Evolutionary conservation across 2,797 vertebrate genomes (phyloP).

Genomic region (Euthynnus affinis): DNA sequence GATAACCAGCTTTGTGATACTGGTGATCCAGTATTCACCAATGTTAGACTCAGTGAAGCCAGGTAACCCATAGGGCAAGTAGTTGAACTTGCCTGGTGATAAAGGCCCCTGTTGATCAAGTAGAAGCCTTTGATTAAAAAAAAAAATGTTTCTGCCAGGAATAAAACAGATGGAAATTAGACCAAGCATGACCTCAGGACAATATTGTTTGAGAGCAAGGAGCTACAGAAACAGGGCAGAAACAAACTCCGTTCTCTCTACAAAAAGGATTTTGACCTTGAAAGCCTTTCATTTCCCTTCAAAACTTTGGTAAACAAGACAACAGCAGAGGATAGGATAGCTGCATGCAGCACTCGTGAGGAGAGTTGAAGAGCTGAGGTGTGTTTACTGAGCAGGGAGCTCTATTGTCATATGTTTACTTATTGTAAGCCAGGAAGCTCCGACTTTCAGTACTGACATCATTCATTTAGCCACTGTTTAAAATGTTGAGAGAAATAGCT

Average conservation of each 20-base stretch:
- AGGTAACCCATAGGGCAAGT: background rate
- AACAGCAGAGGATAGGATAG: background rate
- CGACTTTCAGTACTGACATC: background rate
- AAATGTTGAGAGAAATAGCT: background rate
- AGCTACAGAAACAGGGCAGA: constrained; percentile 7
- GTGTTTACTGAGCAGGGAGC: constrained; percentile 12
- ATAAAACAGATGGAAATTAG: constrained; percentile 21
- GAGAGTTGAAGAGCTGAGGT: background rate
- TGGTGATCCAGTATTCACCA: too few relatives aligned
- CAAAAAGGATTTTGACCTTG: constrained; percentile 20
- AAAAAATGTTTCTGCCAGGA: background rate
- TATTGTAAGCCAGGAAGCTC: background rate
- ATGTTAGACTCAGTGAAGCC: too few relatives aligned
- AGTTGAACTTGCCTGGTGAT: background rate
- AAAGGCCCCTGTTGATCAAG: background rate
- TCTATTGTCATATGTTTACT: constrained; percentile 43
- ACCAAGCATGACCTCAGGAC: background rate
- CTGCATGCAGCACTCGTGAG: background rate
- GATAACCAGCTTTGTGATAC: too few relatives aligned
- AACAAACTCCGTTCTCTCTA: constrained; percentile 5
- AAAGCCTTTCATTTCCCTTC: background rate
- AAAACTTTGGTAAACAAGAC: constrained; percentile 6
- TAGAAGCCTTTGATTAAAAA: background rate
- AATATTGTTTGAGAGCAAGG: constrained; percentile 1
- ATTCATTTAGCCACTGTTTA: constrained; percentile 10